Conservation (phyloP, 1,140 invertebrate genomes). For the Drosophila nasuta region DNA sequence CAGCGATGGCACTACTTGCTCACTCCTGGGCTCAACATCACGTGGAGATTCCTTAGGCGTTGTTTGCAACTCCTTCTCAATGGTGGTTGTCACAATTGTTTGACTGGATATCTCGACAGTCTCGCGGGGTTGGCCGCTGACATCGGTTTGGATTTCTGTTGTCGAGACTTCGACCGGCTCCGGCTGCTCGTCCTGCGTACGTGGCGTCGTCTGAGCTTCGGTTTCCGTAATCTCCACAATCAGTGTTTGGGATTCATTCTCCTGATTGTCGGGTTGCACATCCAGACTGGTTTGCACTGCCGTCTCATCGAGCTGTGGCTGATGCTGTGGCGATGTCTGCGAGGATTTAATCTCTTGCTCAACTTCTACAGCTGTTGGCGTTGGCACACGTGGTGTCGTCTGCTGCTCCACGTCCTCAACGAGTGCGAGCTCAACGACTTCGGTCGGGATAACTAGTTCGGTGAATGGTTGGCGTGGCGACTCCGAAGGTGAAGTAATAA, state of each 20-base stretch:
- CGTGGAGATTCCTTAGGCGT: slow-evolving; percentile 84
- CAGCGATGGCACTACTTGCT: slow-evolving; percentile 65
- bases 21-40: slow-evolving; percentile 52
- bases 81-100: slow-evolving; percentile 86
- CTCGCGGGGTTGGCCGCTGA: slow-evolving; percentile 71
- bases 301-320: slow-evolving; percentile 81
- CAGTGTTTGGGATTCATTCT: slow-evolving; percentile 79
- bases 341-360: slow-evolving; percentile 86
- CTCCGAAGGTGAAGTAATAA: slow-evolving; percentile 79
- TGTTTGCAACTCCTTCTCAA: slow-evolving; percentile 86
- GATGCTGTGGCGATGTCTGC: slow-evolving; percentile 87
- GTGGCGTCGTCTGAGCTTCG: slow-evolving; percentile 78
- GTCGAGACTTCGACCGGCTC: slow-evolving; percentile 37
- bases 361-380: slow-evolving; percentile 34
- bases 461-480: slow-evolving; percentile 75
- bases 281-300: slow-evolving; percentile 85
- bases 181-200: slow-evolving; percentile 32
- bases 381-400: slow-evolving; percentile 83
- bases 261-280: slow-evolving; percentile 68
- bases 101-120: slow-evolving; percentile 86
- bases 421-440: slow-evolving; percentile 86
- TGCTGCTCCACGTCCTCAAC: slow-evolving; percentile 85
- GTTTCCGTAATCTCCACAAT: slow-evolving; percentile 71
- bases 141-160: slow-evolving; percentile 80
- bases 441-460: slow-evolving; percentile 87